phyloP scores from a whole-genome alignment of 2,797 vertebrate genomes.

The Dallia pectoralis region DNA sequence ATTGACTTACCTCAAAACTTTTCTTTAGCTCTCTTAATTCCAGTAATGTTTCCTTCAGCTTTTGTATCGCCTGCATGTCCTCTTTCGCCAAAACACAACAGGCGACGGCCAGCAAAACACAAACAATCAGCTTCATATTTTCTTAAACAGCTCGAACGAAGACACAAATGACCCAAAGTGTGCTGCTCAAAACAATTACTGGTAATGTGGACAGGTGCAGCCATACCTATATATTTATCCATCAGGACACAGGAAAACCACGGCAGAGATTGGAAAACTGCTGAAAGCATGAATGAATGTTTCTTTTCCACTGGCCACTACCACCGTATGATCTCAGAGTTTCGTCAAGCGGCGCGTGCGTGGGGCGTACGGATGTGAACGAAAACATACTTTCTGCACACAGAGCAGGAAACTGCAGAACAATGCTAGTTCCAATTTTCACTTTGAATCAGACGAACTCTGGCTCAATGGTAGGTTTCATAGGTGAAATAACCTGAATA shows the following conservation, averaged over 20 bases:
- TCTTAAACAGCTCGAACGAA: slow-evolving; percentile 27
- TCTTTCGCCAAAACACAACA: slow-evolving; percentile 43
- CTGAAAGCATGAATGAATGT: slow-evolving; percentile 82
- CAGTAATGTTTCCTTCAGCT: slow-evolving; percentile 38
- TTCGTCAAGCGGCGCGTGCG: slow-evolving; percentile 56
- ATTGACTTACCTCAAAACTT: slow-evolving; percentile 52
- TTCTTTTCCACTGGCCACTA: slow-evolving; percentile 95
- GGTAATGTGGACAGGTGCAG: slow-evolving; percentile 67
- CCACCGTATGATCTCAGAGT: slow-evolving; percentile 69
- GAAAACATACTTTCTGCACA: slow-evolving; percentile 79
- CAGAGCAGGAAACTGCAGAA: slow-evolving; percentile 88
- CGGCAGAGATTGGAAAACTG: slow-evolving; percentile 88
- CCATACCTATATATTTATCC: slow-evolving; percentile 89
- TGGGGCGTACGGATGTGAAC: slow-evolving; percentile 67
- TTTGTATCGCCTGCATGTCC: accelerated
- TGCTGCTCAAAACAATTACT: slow-evolving; percentile 51
- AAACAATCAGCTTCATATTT: slow-evolving; percentile 70
- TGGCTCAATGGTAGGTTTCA: slow-evolving; percentile 49
- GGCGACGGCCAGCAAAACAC: slow-evolving; percentile 71
- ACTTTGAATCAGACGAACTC: slow-evolving; percentile 78
- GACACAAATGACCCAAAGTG: slow-evolving; percentile 38
- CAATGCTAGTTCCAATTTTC: slow-evolving; percentile 92
- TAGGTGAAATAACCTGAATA: not conserved
- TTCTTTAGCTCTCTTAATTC: not conserved
- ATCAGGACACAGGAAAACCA: slow-evolving; percentile 86